A percentile compares a stretch with the other conserved stretches of the same genome.
phyloP scores from a whole-genome alignment of 2,888 invertebrate species.

The Stenurella melanura region DNA sequence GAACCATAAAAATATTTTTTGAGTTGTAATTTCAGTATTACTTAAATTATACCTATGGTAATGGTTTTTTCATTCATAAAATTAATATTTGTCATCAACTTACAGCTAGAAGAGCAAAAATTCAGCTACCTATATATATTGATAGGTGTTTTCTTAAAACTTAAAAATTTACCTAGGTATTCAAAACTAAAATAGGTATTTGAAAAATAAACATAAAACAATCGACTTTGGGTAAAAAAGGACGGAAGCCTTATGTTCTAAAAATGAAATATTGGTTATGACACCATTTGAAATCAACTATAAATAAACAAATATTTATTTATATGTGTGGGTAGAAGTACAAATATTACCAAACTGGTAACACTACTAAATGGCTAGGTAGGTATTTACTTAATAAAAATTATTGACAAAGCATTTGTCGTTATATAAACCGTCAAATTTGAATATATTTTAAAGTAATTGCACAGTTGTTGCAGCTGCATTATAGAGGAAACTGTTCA shows the following conservation, averaged over 20 bases:
- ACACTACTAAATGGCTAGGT: background rate
- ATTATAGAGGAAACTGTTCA: background rate
- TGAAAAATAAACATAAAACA: background rate
- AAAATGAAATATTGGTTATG: conserved; percentile 8
- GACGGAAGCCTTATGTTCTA: background rate
- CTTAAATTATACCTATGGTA: too few relatives aligned
- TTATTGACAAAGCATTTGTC: background rate
- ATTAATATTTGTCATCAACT: background rate
- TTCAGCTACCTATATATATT: background rate
- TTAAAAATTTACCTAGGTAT: background rate
- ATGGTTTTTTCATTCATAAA: background rate
- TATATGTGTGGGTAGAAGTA: background rate
- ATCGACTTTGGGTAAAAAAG: too few relatives aligned
- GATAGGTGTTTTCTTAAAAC: background rate
- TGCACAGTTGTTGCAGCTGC: conserved; percentile 1
- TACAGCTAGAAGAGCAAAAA: background rate
- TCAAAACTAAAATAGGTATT: background rate
- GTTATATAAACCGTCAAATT: background rate
- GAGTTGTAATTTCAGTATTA: too few relatives aligned
- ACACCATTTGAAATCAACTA: background rate
- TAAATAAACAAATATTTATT: background rate
- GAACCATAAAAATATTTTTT: too few relatives aligned
- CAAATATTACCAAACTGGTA: background rate
- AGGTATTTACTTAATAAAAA: background rate
- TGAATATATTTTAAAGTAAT: background rate